phyloP scores from a whole-genome alignment of 2,888 invertebrate genomes.

The Notocelia uddmanniana region DNA sequence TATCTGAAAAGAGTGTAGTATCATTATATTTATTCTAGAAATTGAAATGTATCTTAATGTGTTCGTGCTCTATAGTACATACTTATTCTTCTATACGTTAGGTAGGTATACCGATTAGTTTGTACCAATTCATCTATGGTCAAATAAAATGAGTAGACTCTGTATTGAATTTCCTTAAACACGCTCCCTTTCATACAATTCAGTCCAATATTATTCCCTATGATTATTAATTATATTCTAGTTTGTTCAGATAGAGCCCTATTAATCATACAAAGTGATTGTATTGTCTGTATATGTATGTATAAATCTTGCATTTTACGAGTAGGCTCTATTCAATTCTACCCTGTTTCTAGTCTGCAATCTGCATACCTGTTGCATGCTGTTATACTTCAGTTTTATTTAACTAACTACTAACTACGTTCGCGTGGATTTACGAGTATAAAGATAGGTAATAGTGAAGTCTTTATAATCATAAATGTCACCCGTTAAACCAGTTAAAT shows the following conservation, averaged over 20 bases:
- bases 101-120: too few relatives aligned
- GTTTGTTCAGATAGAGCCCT: background rate
- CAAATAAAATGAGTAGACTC: too few relatives aligned
- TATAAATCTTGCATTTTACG: too few relatives aligned
- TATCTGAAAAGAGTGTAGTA: too few relatives aligned
- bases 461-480: conserved; percentile 13
- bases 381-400: background rate
- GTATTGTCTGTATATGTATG: too few relatives aligned
- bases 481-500: background rate
- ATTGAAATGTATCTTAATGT: too few relatives aligned
- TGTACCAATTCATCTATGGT: background rate
- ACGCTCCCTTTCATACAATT: too few relatives aligned
- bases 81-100: too few relatives aligned
- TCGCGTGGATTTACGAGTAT: conserved; percentile 15
- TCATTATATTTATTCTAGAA: too few relatives aligned
- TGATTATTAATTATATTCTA: background rate
- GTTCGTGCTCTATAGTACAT: background rate
- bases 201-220: background rate
- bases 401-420: background rate
- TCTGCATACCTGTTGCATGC: background rate
- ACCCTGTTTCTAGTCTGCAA: background rate
- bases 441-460: background rate
- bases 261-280: background rate
- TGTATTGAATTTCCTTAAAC: too few relatives aligned
- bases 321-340: too few relatives aligned